Evolutionary conservation across 2,113 vertebrate genomes (phyloP), one percentile per base, ranked within the genome.

Genomic region (Sebastes fasciatus): DNA sequence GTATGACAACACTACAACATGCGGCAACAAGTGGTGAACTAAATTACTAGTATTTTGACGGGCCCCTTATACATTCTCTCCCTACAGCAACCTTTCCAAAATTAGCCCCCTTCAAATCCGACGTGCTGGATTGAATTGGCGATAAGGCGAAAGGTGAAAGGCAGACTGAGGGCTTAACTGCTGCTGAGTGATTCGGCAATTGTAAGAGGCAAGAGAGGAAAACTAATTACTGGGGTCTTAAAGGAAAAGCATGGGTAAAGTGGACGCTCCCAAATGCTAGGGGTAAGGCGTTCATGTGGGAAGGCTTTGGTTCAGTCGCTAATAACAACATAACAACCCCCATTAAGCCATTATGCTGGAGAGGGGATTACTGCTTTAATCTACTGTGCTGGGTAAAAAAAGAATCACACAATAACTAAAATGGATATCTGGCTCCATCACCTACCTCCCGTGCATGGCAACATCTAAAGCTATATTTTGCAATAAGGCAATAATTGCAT

Each of bases 151-250:
- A 80, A 80, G 78, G 71, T 88, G 85, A 92, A 92, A 91, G 82
- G 83, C 82, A 81, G 87, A 68, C 77, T 16, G 58, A 86, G 84
- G 77, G 85, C 87, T 92, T 88, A 93, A 89, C 72, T 82, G 90
- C 85, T 82, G 81, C 79, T 77, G 92, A 92, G 92, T 83, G 88
- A 93, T 94, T 91, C 74, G 43, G 84, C 86, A 85, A 91, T 92
- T 89, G 87, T 90, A 67, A 87, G 89, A 90, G 79, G 82, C 80
- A 88, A 88, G 65, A 85, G 84, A 77, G 67, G 85, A 89, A 94
- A 95, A 94, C 90, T 94, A 94, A 95, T 95, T 95, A 94, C 76
- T 66, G 82, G 34, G 79, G 83, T 89, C 90, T 94, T 92, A 86
- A 89, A 92, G 77, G 84, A 92, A 92, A 93, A 93, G 62, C 83